These are phyloP conservation scores for Limnephilus lunatus DNA, from an alignment of 2,888 invertebrate species.

Conservation along the genomic window DNA sequence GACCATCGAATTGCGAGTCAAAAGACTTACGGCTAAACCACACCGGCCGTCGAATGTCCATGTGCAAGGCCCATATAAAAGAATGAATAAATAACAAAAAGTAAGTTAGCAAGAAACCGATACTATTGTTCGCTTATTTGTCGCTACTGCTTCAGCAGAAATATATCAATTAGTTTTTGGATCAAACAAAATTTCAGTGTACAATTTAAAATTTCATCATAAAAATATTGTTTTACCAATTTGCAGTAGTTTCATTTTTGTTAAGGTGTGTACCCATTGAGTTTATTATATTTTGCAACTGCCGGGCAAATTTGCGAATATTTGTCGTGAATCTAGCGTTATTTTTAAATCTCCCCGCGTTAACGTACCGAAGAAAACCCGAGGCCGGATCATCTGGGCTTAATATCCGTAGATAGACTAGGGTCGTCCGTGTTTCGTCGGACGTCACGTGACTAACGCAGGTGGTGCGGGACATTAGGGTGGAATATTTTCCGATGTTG, in stretches of 20 bases:
- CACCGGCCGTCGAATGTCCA: no score
- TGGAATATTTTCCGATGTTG: background rate
- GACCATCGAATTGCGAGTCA: no score
- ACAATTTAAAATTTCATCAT: no score
- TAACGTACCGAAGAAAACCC: slow-evolving; percentile 10
- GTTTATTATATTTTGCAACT: background rate
- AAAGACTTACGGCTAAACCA: no score
- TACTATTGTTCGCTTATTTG: no score
- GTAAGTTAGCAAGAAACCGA: no score
- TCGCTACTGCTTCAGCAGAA: no score
- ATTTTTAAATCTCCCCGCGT: background rate
- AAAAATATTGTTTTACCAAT: no score
- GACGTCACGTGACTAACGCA: slow-evolving; percentile 2
- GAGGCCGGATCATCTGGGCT: slow-evolving; percentile 9
- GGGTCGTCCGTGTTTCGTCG: background rate
- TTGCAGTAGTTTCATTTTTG: background rate
- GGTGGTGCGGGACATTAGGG: background rate
- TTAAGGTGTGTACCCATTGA: background rate
- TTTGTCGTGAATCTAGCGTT: background rate
- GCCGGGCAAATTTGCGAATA: background rate
- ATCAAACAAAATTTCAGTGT: no score
- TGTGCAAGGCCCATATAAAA: no score
- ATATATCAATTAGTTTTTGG: no score
- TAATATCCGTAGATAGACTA: background rate
- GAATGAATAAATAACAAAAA: no score